Base-by-base conservation (phyloP, 2,113 vertebrate species). In the Calidris pygmaea region DNA sequence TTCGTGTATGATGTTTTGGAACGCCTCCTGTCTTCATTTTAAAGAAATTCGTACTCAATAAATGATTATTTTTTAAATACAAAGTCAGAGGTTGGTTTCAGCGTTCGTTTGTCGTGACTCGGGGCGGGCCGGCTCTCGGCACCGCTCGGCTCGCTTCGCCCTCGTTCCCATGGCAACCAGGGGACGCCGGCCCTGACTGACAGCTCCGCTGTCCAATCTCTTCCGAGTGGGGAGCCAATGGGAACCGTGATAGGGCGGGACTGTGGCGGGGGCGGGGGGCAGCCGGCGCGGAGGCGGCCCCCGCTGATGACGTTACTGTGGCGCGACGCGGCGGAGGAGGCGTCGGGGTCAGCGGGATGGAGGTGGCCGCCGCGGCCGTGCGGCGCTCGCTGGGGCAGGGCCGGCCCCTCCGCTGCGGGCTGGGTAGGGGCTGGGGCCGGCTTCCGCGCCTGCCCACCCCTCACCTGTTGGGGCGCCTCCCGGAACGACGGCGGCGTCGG, bases 251-350 rank as follows among this genome's bases (percentile, higher is more conserved):
- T 7, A 34, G 37, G 59, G 45, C 32, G n/a, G 58, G 79, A 10
- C 2, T 11, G 14, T 8, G 39, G 34, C 6, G n/a, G 45, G 45
- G 18, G 30, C 3, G 45, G 45, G 18, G 30, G 6, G 55, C 3
- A 47, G 45, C 17, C 1, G 5, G 16, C 19, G 27, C 19, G 5
- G 34, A 7, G 26, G 32, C 9, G 58, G 67, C 74, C 1, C 6
- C 35, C 3, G 3, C 7, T 5, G 68, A 35, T 84, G 80, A 74
- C 87, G 87, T 2, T 0, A 0, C 2, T 6, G 27, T 20, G 0
- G 11, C 1, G 74, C 91, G 79, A 32, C 81, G 21, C 1, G 7
- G 3, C 1, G 20, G 63, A 12, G 47, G 47, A 50, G 43, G 14
- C 0, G 10, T 1, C 0, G 32, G 6, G 27, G 35, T 14, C 22